Evolutionary conservation across 2,888 invertebrate species (phyloP).

Genomic region (Corbicula japonica): DNA sequence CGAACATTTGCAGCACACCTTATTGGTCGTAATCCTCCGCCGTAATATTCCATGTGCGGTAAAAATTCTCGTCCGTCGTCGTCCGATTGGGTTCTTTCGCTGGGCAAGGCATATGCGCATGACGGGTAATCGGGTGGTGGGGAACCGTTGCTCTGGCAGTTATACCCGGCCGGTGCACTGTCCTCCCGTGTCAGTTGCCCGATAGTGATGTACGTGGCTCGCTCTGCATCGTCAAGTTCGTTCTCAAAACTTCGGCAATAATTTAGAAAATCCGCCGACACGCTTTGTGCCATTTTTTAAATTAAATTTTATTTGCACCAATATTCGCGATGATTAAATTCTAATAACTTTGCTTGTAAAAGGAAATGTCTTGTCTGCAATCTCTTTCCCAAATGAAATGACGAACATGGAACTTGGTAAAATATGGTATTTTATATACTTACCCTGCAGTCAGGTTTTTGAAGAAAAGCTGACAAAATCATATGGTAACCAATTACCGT

Average conservation of each 20-base stretch:
- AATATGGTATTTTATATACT: constrained; percentile 41
- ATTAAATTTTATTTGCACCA: too few species aligned
- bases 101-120: constrained; percentile 46
- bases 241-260: constrained; percentile 71
- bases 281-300: constrained; percentile 50
- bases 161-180: constrained; percentile 8
- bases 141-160: constrained; percentile 10
- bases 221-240: constrained; percentile 64
- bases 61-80: constrained; percentile 47
- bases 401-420: neutral
- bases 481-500: constrained; percentile 66
- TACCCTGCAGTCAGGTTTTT: constrained; percentile 57
- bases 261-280: constrained; percentile 66
- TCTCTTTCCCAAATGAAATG: neutral
- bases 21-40: constrained; percentile 87
- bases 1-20: constrained; percentile 97
- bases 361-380: neutral
- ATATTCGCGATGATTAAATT: neutral
- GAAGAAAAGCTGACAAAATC: constrained; percentile 61
- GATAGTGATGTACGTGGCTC: constrained; percentile 18
- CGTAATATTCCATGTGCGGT: constrained; percentile 33
- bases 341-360: neutral
- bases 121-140: constrained; percentile 47
- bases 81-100: constrained; percentile 31
- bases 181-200: constrained; percentile 25